phyloP scores from a whole-genome alignment of 2,888 invertebrate genomes.

The Orthosia gracilis region DNA sequence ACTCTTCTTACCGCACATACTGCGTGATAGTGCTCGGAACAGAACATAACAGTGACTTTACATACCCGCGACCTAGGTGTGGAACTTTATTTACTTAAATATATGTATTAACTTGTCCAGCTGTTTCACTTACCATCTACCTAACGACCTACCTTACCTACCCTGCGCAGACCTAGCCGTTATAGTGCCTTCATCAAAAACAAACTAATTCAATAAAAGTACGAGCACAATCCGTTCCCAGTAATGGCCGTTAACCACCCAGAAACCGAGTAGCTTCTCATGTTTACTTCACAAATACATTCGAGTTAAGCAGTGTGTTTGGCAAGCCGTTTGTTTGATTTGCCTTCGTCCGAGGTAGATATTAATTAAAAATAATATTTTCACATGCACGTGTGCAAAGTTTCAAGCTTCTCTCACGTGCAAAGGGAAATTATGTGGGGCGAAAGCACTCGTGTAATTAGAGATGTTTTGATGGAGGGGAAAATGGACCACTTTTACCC shows the following conservation, averaged over 20 bases:
- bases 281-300: conserved; percentile 49
- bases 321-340: not conserved
- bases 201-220: conserved; percentile 29
- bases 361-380: conserved; percentile 37
- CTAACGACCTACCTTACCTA: too few relatives aligned
- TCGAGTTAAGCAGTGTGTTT: conserved; percentile 34
- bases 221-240: not conserved
- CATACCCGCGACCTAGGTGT: too few relatives aligned
- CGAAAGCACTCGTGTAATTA: conserved; percentile 12
- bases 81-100: too few relatives aligned
- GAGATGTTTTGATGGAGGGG: not conserved
- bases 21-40: too few relatives aligned
- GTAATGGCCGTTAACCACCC: conserved; percentile 28
- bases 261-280: conserved; percentile 24
- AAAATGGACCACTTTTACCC: too few relatives aligned
- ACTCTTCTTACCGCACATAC: too few relatives aligned
- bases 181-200: too few relatives aligned
- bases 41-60: too few relatives aligned
- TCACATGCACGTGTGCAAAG: conserved; percentile 8
- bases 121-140: too few relatives aligned
- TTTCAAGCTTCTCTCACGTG: conserved; percentile 16
- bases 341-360: conserved; percentile 2
- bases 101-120: too few relatives aligned
- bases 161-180: too few relatives aligned
- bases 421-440: not conserved